phyloP scores from a whole-genome alignment of 2,113 vertebrate genomes.

The Brevimyrus niger region DNA sequence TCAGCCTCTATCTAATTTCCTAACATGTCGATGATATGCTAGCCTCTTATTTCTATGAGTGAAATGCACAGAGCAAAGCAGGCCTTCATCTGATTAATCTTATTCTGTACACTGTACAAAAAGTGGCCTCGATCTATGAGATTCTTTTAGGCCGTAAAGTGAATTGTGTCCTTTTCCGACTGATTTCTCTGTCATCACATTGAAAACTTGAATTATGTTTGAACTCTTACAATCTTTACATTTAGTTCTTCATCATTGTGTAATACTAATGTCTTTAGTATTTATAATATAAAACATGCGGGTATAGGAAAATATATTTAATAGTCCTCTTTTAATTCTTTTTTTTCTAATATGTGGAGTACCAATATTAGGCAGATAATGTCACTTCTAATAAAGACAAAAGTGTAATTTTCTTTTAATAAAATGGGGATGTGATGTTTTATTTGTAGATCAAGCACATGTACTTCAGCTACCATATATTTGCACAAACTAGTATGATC shows the following conservation, averaged over 20 bases:
- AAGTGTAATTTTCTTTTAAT: conserved; percentile 73
- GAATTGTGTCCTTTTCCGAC: conserved; percentile 58
- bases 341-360: conserved; percentile 74
- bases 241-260: conserved; percentile 73
- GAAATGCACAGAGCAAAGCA: conserved; percentile 50
- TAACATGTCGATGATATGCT: conserved; percentile 54
- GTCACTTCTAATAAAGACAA: conserved; percentile 77
- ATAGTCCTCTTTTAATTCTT: conserved; percentile 79
- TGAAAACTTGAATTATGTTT: conserved; percentile 81
- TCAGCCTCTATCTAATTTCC: conserved; percentile 49
- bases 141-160: conserved; percentile 34
- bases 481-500: conserved; percentile 67
- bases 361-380: conserved; percentile 79
- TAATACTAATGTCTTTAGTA: conserved; percentile 90
- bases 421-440: conserved; percentile 56
- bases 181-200: conserved; percentile 69
- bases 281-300: conserved; percentile 94
- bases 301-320: conserved; percentile 89
- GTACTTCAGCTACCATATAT: conserved; percentile 40
- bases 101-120: conserved; percentile 44
- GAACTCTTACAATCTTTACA: conserved; percentile 81
- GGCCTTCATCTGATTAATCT: conserved; percentile 51
- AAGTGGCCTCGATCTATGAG: conserved; percentile 42
- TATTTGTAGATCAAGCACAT: conserved; percentile 58
- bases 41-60: conserved; percentile 52